These are phyloP conservation scores for Balearica regulorum DNA, from an alignment of 2,797 vertebrate genomes.

Conservation along the genomic window DNA sequence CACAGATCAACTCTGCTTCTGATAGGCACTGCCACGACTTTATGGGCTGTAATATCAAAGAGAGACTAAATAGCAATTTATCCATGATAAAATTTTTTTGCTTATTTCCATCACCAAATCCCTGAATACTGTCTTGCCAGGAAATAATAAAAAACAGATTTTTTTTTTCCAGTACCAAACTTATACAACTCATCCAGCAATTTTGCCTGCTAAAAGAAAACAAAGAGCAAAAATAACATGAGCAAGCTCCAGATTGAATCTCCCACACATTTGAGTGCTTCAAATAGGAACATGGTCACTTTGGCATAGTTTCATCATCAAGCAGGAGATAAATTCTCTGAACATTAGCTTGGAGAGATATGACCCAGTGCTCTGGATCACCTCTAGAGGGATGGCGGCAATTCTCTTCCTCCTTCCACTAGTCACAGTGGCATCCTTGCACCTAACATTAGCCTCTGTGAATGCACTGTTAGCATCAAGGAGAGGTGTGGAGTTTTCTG, in stretches of 20 bases:
- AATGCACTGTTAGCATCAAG: background rate
- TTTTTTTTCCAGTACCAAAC: background rate
- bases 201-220: background rate
- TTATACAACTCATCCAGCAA: background rate
- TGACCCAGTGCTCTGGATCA: background rate
- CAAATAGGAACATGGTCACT: background rate
- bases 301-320: background rate
- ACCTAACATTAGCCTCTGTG: background rate
- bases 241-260: background rate
- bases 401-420: background rate
- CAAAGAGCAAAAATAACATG: background rate
- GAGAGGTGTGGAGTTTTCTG: background rate
- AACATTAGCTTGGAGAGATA: background rate
- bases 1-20: constrained; percentile 42
- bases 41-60: background rate
- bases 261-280: background rate
- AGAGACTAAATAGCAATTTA: background rate
- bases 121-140: background rate
- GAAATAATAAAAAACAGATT: background rate
- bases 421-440: background rate
- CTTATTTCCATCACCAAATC: background rate
- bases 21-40: constrained; percentile 5
- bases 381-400: background rate
- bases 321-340: background rate
- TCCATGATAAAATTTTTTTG: background rate